Evolutionary conservation across 2,113 vertebrate genomes (phyloP), one percentile per base, ranked within the genome.

Genomic region (Petrocephalus microphthalmus): DNA sequence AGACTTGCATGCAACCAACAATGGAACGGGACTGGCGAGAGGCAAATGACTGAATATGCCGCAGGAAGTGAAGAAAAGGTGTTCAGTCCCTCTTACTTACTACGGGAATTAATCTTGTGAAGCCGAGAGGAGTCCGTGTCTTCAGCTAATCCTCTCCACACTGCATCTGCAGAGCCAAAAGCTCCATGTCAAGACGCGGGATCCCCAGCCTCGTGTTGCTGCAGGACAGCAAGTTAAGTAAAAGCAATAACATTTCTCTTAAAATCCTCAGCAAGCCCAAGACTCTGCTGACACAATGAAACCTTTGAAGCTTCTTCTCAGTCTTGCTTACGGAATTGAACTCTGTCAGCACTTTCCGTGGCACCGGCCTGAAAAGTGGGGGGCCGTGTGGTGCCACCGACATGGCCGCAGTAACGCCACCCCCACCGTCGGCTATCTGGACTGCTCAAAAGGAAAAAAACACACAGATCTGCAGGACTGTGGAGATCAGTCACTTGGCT

Each of bases 281-380:
- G 71, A 19, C 71, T 84, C n/a, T 84, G 81, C 42, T 51, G 47
- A 84, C 47, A 84, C 81, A 84, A 25, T 51, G 42, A 49, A 84
- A 84, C 22, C 47, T 84, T 84, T 84, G 81, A 84, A 84, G 42
- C 81, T 51, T n/a, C 81, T 51, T 84, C 47, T 51, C 42, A 37
- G 22, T n/a, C 22, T 78, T 42, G 33, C 71, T 37, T 42, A 37
- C 71, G 19, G 71, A 78, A 78, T 78, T 42, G 5, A 78, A 78
- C 71, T 19, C 6, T 78, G 71, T 78, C 71, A 78, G 71, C 71
- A 78, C 29, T 37, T 78, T 37, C 33, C 1, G 17, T 19, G 42
- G 71, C 19, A 78, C 19, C 33, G 1, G 71, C 17, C 17, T 78
- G 71, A 78, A 78, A 42, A 42, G 33, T 13, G 0, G 17, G 5